These are phyloP conservation scores for Linnaemya vulpina DNA, from an alignment of 2,888 invertebrate species.

Conservation along the genomic window DNA sequence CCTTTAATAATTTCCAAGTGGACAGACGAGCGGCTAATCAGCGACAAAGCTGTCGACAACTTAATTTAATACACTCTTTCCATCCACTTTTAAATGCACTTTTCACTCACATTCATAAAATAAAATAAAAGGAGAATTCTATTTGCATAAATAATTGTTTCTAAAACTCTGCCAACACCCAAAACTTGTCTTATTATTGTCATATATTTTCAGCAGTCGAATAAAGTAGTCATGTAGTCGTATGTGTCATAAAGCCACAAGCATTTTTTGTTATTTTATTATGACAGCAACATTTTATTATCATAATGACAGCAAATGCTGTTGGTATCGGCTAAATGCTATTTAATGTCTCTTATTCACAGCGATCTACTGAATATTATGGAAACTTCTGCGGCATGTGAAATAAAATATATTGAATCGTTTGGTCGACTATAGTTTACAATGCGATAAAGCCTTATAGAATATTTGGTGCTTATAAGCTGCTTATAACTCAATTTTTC, in stretches of 20 bases:
- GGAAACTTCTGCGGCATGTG: no score
- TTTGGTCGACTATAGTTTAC: no score
- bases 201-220: neutral
- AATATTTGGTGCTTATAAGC: no score
- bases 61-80: neutral
- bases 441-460: no score
- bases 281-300: slow-evolving; percentile 43
- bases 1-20: neutral
- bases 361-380: no score
- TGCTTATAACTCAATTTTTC: no score
- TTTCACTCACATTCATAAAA: neutral
- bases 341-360: no score
- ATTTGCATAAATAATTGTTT: neutral
- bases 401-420: no score
- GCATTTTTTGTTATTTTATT: slow-evolving; percentile 4
- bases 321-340: slow-evolving; percentile 45
- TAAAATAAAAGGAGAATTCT: slow-evolving; percentile 6
- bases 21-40: neutral
- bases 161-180: neutral
- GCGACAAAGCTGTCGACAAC: neutral
- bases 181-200: neutral
- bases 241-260: neutral
- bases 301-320: slow-evolving; percentile 54
- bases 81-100: neutral
- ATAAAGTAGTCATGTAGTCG: neutral